Evolutionary conservation across 2,888 invertebrate genomes (phyloP), one percentile per base, ranked within the genome.

Genomic region (Amphipyra tragopoginis): DNA sequence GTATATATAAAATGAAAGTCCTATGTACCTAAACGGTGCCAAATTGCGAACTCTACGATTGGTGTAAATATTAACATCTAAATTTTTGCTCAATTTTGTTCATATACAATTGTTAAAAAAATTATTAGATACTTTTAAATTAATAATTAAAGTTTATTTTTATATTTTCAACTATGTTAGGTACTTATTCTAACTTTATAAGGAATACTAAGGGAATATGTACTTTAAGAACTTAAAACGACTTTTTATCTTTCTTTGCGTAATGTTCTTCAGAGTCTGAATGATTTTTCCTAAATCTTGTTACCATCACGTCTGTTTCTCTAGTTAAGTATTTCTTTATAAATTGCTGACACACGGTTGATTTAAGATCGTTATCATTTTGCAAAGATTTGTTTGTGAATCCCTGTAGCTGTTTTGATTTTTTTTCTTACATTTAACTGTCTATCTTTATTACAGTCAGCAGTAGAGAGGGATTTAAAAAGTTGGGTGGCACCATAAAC

Each of bases 11-110:
- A 82, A 72, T 61, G 60, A 77, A 87, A 89, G 90, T 90, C 92
- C 88, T 79, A 87, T 88, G 93, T 93, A 93, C 93, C 93, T 93
- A 90, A 90, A 74, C 82, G 93, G 92, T 91, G 93, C 93, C 92
- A 92, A 92, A 86, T 85, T 81, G 53, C 58, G 29, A 68, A 54
- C 49, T 51, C 55, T 63, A 60, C 57, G 57, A 83, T 88, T 85
- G 87, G 85, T 81, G 85, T 85, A 83, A 79, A 83, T 83, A 83
- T 73, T 68, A 65, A 55, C 61, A 69, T 65, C 72, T 36, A 80
- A 87, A 88, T 86, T 78, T 14, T 90, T 91, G 90, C 90, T 90
- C 90, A 91, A 91, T 84, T 83, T 59, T 60, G 14, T 61, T 70
- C 36, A 48, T 49, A 55, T 47, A 61, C 54, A 61, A 39, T 58